Evolutionary conservation across 1,140 invertebrate genomes (phyloP), one percentile per base, ranked within the genome.

Genomic region (Cephus cinctus): DNA sequence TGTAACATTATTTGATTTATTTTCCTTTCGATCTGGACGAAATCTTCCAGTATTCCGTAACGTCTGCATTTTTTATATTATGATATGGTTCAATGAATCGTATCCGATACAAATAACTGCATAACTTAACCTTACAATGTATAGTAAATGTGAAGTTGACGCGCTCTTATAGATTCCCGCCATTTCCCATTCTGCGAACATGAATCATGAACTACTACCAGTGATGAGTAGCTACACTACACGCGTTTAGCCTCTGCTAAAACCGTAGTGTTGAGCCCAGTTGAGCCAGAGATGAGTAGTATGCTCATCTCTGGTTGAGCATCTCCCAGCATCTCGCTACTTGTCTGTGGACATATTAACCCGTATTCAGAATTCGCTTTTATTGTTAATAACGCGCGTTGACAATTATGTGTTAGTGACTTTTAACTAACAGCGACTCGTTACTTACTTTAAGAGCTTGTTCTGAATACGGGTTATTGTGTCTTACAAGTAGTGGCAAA

Each of bases 1-100:
- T 49, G 56, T 52, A 41, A 57, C 50, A 42, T 55, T 52, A 47
- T 55, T 66, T 3, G 48, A 63, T 19, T 52, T 43, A 4, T 9
- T 20, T 2, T 49, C 22, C 8, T 43, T 30, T 18, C 47, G 67
- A 2, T 65, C 57, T 0, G 57, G 40, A 20, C 59, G 62, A 56
- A 54, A 67, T 45, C 44, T 63, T 34, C 70, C 73, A 5, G 70
- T 73, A 43, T 74, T 75, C 43, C 44, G 41, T 18, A 53, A 49
- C 15, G 43, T 52, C 32, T 45, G 25, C 60, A 59, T 63, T 35
- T 43, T 43, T 12, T 6, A 25, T 16, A 18, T 39, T 47, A 18
- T 12, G n/a, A 4, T 9, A 47, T 32, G 12, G 16, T 43, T 34
- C 20, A 11, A 18, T 18, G 43, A 23, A 41, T 4, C 27, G 0